A percentile compares a stretch with the other conserved stretches of the same genome.
Conservation (phyloP, 2,113 vertebrate species). For the Tauraco erythrolophus region DNA sequence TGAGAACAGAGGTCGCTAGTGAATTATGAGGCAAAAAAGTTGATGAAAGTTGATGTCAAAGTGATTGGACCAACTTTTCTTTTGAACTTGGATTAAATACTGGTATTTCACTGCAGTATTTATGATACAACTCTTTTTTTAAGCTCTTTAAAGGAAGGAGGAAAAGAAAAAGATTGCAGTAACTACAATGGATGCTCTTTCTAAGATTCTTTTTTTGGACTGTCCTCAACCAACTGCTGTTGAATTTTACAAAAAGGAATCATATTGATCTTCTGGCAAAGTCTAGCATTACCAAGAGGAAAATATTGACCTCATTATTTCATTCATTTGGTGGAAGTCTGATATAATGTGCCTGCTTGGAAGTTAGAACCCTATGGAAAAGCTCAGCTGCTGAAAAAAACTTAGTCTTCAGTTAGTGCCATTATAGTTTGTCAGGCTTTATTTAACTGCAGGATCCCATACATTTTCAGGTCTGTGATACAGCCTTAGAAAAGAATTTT, state of each 20-base stretch:
- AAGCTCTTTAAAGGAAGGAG: background rate
- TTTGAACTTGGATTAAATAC: background rate
- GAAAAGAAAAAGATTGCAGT: background rate
- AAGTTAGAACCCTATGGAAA: background rate
- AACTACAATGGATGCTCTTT: background rate
- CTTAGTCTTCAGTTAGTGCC: background rate
- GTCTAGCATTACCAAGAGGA: background rate
- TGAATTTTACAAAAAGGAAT: background rate
- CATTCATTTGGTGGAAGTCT: background rate
- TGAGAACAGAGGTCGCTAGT: too few species aligned
- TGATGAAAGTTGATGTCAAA: background rate
- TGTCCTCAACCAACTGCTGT: background rate
- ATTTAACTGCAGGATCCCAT: background rate
- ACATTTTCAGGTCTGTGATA: background rate
- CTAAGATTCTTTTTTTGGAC: background rate
- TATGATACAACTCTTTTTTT: background rate
- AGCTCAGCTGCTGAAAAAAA: background rate
- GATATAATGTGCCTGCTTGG: background rate
- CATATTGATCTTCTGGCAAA: background rate
- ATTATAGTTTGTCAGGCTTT: background rate
- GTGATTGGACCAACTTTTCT: background rate
- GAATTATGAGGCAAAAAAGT: too few species aligned
- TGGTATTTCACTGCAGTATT: background rate
- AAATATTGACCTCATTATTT: background rate
- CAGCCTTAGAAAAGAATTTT: background rate